Evolutionary conservation across 2,113 vertebrate genomes (phyloP).

Genomic region (Tauraco erythrolophus): DNA sequence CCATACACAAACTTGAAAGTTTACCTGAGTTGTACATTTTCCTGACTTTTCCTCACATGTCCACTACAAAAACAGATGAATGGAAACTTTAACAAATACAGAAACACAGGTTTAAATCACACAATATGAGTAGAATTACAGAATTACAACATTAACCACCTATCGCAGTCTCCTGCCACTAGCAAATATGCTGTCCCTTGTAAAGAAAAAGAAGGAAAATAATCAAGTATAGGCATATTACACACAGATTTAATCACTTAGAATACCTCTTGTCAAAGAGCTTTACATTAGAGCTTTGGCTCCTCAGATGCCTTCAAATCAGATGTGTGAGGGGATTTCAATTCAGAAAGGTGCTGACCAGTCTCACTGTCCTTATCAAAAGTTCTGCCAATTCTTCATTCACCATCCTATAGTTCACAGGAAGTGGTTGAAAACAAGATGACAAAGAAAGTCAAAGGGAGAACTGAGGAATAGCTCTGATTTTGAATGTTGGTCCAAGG

Average conservation of each 20-base stretch:
- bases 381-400: background rate
- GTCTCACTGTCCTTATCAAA: background rate
- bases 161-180: background rate
- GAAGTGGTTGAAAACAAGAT: constrained; percentile 1
- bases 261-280: background rate
- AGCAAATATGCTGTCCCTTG: background rate
- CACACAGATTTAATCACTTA: constrained; percentile 3
- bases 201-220: background rate
- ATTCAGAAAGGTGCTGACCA: background rate
- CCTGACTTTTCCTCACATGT: background rate
- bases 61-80: background rate
- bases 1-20: background rate
- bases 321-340: background rate
- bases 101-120: background rate
- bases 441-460: background rate
- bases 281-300: background rate
- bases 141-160: background rate
- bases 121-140: background rate
- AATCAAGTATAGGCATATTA: background rate
- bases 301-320: background rate
- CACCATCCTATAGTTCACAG: background rate
- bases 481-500: background rate
- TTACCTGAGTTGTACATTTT: background rate
- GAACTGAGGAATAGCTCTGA: background rate
- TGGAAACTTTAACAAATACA: background rate